phyloP scores from a whole-genome alignment of 2,888 invertebrate species.

The Coleophora flavipennella region DNA sequence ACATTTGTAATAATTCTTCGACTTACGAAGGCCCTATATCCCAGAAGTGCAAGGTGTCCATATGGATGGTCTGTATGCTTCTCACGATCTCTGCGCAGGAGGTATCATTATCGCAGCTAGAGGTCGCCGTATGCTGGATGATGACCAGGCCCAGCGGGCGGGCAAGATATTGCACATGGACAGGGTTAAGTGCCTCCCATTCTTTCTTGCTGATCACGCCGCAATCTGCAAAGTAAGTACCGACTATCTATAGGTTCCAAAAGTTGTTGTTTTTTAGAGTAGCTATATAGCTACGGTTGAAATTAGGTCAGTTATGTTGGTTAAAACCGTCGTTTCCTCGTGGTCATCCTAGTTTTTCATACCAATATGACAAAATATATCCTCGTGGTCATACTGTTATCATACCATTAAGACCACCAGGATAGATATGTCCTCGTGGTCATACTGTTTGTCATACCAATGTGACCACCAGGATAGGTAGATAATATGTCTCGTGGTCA shows the following conservation, averaged over 20 bases:
- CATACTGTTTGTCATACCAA: too few relatives aligned
- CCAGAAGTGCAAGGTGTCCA: constrained; percentile 51
- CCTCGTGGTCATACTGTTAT: too few relatives aligned
- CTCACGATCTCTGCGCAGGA: constrained; percentile 56
- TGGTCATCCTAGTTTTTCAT: too few relatives aligned
- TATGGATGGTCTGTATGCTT: constrained; percentile 66
- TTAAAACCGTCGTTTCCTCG: too few relatives aligned
- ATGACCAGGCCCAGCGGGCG: constrained; percentile 71
- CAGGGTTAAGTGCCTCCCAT: constrained; percentile 73
- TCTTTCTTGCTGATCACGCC: constrained; percentile 65
- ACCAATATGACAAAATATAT: too few relatives aligned
- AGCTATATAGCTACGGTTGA: too few relatives aligned
- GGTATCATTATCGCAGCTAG: constrained; percentile 48
- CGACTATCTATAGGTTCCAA: not conserved
- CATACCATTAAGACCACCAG: too few relatives aligned
- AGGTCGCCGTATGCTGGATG: constrained; percentile 72
- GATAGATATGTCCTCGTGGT: too few relatives aligned
- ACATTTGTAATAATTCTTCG: not conserved
- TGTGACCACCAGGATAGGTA: too few relatives aligned
- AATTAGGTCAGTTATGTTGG: too few relatives aligned
- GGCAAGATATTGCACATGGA: constrained; percentile 67
- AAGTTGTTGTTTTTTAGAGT: too few relatives aligned
- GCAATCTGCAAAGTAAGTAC: constrained; percentile 16
- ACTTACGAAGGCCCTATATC: constrained; percentile 75
- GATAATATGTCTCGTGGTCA: too few relatives aligned